Evolutionary conservation across 2,888 invertebrate species (phyloP).

Genomic region (Noctua janthina): DNA sequence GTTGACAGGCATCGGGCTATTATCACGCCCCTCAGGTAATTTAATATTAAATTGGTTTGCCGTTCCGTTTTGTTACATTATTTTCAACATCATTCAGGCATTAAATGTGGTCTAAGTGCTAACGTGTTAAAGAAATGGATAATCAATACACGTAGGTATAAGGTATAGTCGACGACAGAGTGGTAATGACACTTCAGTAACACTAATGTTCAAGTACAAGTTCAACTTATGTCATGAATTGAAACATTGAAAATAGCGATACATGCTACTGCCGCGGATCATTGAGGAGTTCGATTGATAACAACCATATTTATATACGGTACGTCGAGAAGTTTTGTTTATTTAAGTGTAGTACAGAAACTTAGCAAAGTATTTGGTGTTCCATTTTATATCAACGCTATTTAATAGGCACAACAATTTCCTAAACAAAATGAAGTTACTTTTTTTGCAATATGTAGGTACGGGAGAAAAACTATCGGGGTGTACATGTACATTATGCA

Average conservation of each 20-base stretch:
- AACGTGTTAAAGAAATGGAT: background rate
- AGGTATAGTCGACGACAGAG: background rate
- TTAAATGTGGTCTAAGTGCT: background rate
- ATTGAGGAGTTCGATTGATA: constrained; percentile 23
- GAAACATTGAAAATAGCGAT: constrained; percentile 14
- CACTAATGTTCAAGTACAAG: constrained; percentile 13
- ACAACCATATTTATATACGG: constrained; percentile 28
- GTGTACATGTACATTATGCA: constrained; percentile 8
- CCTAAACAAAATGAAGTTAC: background rate
- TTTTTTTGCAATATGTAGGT: background rate
- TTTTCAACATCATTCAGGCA: background rate
- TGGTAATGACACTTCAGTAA: background rate
- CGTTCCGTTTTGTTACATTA: background rate
- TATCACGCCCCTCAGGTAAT: constrained; percentile 93
- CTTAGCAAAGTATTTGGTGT: background rate
- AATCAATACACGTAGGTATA: background rate
- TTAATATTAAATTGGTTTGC: constrained; percentile 49
- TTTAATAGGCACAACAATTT: constrained; percentile 9
- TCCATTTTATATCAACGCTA: constrained; percentile 11
- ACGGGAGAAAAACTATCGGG: background rate
- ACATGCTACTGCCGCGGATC: background rate
- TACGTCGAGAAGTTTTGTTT: constrained; percentile 11
- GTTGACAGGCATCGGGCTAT: constrained; percentile 96
- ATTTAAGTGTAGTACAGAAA: constrained; percentile 20
- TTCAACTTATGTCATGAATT: constrained; percentile 9